Percentiles rank a stretch among this genome's conserved stretches.
Conservation (phyloP, 2,888 invertebrate species). For the Drosophila mimica region DNA sequence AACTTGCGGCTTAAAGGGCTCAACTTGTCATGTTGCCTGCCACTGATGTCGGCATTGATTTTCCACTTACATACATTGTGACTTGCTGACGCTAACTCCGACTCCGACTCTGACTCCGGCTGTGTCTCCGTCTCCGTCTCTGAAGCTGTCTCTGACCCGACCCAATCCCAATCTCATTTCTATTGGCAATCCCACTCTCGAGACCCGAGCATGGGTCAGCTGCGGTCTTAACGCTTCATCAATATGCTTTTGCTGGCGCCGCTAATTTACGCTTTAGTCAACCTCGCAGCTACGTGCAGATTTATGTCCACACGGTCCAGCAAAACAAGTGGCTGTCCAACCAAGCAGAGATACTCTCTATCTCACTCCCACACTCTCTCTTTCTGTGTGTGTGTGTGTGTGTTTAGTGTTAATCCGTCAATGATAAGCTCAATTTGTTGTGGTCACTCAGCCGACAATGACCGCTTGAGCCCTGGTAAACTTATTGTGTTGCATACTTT, state of each 20-base stretch:
- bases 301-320: conserved; percentile 51
- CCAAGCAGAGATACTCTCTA: conserved; percentile 15
- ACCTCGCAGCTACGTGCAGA: conserved; percentile 70
- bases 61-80: conserved; percentile 54
- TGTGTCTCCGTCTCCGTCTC: conserved; percentile 18
- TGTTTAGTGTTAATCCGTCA: conserved; percentile 82
- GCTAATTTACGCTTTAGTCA: conserved; percentile 74
- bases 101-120: background rate
- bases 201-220: conserved; percentile 42
- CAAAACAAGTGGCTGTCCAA: conserved; percentile 54
- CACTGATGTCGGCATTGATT: conserved; percentile 75
- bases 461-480: conserved; percentile 34
- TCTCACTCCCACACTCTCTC: conserved; percentile 13
- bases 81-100: conserved; percentile 27
- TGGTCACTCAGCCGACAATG: conserved; percentile 77
- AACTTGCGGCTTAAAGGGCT: conserved; percentile 82
- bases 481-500: conserved; percentile 61
- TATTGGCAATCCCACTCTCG: conserved; percentile 16
- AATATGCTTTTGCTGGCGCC: conserved; percentile 73
- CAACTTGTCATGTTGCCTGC: conserved; percentile 82
- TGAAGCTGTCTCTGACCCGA: conserved; percentile 21
- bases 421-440: conserved; percentile 82
- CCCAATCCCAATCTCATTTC: conserved; percentile 18
- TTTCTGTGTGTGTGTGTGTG: conserved; percentile 46
- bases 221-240: conserved; percentile 75